Percentiles rank a stretch among this genome's conserved stretches.
phyloP scores from a whole-genome alignment of 2,797 vertebrate genomes.

The Sebastiscus tertius region DNA sequence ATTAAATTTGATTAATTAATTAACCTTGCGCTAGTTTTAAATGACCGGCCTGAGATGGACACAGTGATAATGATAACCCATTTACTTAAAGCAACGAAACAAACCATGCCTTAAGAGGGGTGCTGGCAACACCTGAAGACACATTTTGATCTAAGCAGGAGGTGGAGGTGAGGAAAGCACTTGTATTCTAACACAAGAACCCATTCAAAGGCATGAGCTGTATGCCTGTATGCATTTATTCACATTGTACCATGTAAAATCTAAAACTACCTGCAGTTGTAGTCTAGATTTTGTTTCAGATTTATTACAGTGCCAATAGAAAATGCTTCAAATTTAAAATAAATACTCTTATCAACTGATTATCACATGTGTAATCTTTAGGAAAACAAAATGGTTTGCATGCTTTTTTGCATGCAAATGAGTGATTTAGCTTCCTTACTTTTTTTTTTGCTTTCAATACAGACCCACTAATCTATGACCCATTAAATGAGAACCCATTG shows the following conservation, averaged over 20 bases:
- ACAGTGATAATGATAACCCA: conserved; percentile 60
- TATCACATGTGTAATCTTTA: background rate
- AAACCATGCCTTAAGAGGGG: conserved; percentile 50
- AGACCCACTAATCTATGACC: background rate
- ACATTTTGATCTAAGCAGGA: conserved; percentile 20
- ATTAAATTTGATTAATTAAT: conserved; percentile 78
- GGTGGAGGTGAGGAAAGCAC: conserved; percentile 5
- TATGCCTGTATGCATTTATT: background rate
- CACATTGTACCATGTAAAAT: background rate
- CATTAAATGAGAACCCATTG: background rate
- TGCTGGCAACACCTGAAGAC: conserved; percentile 50
- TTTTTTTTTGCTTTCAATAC: background rate
- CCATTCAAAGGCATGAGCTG: background rate
- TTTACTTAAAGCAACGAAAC: conserved; percentile 58
- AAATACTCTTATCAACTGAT: background rate
- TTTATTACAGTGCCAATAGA: background rate
- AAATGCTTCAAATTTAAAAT: background rate
- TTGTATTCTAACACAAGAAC: conserved; percentile 2
- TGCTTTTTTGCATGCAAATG: background rate
- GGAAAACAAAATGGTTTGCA: background rate
- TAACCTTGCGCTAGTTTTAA: conserved; percentile 68
- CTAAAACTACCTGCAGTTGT: background rate
- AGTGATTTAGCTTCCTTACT: background rate
- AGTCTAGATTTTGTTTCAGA: background rate
- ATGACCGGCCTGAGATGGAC: conserved; percentile 64